Evolutionary conservation across 2,888 invertebrate species (phyloP).

Genomic region (Hemaris fuciformis): DNA sequence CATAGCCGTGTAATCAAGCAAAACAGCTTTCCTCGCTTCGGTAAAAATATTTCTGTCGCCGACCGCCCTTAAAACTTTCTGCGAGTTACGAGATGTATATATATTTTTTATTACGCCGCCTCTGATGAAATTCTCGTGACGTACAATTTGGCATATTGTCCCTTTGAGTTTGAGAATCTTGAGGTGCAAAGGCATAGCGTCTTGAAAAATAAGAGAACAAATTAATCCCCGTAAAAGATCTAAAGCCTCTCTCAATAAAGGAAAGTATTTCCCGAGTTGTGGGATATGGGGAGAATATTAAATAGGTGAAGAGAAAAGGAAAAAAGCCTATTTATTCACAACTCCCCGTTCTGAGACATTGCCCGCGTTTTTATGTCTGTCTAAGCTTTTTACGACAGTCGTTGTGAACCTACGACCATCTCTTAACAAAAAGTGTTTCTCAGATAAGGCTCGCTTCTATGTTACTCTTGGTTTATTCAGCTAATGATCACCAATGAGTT

Average conservation of each 20-base stretch:
- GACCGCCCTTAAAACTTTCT: background rate
- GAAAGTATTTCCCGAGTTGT: conserved; percentile 21
- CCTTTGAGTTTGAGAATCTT: background rate
- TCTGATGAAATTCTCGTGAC: background rate
- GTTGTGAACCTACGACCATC: conserved; percentile 11
- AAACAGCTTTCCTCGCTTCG: background rate
- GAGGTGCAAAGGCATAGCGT: background rate
- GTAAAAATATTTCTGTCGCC: background rate
- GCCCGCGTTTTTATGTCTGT: conserved; percentile 13
- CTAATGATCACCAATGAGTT: conserved; percentile 6
- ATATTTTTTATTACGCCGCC: background rate
- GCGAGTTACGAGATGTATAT: background rate
- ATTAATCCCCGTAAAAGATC: conserved; percentile 18
- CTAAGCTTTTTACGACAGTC: conserved; percentile 16
- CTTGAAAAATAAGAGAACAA: conserved; percentile 17
- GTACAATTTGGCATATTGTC: conserved; percentile 1
- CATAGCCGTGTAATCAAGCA: background rate
- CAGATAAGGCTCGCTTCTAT: conserved; percentile 6
- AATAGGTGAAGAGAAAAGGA: conserved; percentile 16
- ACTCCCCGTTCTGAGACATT: conserved; percentile 13
- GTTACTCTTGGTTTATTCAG: conserved; percentile 5
- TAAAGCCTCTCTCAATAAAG: conserved; percentile 20
- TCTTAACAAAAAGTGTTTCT: conserved; percentile 9
- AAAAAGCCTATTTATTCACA: conserved; percentile 17
- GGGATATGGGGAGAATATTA: conserved; percentile 22